phyloP scores from a whole-genome alignment of 2,113 vertebrate genomes.

The Takifugu flavidus region DNA sequence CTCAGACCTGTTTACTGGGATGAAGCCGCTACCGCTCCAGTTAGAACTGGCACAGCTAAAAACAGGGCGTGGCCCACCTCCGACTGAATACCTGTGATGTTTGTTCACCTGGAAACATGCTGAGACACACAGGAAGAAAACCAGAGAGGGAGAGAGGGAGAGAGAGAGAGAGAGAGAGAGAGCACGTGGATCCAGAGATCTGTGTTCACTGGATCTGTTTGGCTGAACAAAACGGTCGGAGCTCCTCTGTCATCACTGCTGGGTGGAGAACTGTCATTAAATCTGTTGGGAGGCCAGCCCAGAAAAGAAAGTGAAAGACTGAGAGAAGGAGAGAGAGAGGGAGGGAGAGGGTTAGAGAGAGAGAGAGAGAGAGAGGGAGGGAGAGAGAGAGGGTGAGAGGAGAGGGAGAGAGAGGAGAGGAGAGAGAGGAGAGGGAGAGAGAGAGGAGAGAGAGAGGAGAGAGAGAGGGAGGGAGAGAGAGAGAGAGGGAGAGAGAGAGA shows the following conservation, averaged over 20 bases:
- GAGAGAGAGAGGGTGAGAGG: no score
- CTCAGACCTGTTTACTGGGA: no score
- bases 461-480: conserved; percentile 13
- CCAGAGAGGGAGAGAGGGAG: neutral
- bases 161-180: neutral
- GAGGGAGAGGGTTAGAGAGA: neutral
- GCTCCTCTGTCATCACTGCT: conserved; percentile 66
- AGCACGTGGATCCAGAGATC: conserved; percentile 1
- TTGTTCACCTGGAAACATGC: neutral
- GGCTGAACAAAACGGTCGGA: conserved; percentile 45
- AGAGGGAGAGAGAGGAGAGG: no score
- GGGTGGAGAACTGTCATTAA: conserved; percentile 72
- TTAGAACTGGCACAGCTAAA: neutral
- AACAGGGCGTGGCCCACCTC: neutral
- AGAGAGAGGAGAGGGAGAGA: no score
- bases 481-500: neutral
- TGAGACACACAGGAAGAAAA: neutral
- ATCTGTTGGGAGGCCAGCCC: conserved; percentile 42
- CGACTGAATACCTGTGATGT: neutral
- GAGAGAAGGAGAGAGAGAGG: conserved; percentile 14
- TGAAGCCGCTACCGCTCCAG: no score
- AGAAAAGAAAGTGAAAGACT: conserved; percentile 52
- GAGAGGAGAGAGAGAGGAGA: conserved; percentile 49
- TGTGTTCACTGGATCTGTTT: conserved; percentile 4
- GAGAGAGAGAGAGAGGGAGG: no score